phyloP scores from a whole-genome alignment of 2,888 invertebrate genomes.

The Megaustenia siamemsis region DNA sequence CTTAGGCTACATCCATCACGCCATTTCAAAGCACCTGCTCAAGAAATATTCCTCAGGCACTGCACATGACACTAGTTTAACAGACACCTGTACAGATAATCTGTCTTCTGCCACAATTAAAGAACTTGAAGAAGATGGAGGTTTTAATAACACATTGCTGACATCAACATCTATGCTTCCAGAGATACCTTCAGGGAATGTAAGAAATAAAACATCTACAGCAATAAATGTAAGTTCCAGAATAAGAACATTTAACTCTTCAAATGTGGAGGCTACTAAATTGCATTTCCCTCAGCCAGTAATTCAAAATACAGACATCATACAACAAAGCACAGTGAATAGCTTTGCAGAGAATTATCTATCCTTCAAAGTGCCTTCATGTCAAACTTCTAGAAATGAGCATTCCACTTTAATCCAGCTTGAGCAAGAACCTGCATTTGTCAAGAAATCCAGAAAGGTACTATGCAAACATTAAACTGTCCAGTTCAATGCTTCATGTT shows the following conservation, averaged over 20 bases:
- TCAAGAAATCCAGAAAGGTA: constrained; percentile 40
- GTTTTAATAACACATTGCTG: background rate
- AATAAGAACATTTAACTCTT: background rate
- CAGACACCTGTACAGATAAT: background rate
- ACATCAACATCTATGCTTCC: background rate
- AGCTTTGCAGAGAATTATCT: background rate
- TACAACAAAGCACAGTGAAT: background rate
- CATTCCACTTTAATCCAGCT: background rate
- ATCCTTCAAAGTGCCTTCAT: background rate
- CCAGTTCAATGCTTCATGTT: too few species aligned
- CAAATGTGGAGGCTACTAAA: background rate
- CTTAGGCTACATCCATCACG: constrained; percentile 73
- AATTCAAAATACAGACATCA: background rate
- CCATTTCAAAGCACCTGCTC: constrained; percentile 70
- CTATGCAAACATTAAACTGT: background rate
- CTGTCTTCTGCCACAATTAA: background rate
- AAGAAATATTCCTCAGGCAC: background rate
- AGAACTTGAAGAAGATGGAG: constrained; percentile 40
- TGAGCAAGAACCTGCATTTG: constrained; percentile 2
- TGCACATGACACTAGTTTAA: background rate
- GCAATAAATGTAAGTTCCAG: background rate
- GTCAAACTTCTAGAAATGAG: background rate
- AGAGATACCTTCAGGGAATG: background rate
- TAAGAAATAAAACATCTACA: background rate
- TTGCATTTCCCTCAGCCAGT: background rate